Conservation (phyloP, 2,113 vertebrate genomes). For the Galbula dea region DNA sequence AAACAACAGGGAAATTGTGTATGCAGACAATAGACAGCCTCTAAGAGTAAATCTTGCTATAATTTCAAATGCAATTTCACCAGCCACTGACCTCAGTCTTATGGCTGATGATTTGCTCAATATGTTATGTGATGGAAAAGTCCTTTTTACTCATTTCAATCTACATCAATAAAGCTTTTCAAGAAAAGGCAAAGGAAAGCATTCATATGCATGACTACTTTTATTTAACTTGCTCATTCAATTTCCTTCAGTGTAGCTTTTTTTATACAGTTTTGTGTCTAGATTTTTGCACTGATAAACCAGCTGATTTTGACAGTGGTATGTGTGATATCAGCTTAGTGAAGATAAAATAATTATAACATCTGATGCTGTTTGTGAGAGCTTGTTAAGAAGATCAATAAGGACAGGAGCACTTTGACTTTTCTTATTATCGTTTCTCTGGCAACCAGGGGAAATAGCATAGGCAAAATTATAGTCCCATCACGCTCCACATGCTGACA, state of each 20-base stretch:
- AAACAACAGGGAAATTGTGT: not conserved
- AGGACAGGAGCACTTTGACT: conserved; percentile 21
- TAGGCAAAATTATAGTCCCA: conserved; percentile 53
- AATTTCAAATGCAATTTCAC: not conserved
- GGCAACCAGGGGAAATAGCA: conserved; percentile 48
- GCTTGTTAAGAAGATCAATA: conserved; percentile 43
- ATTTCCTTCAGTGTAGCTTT: not conserved
- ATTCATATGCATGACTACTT: not conserved
- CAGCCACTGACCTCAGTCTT: not conserved
- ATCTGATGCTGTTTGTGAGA: not conserved
- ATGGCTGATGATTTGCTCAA: not conserved
- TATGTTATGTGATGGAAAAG: accelerated
- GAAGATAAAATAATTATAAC: conserved; percentile 30
- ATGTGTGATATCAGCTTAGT: not conserved
- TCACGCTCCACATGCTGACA: conserved; percentile 38
- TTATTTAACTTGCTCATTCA: not conserved
- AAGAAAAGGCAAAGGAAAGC: not conserved
- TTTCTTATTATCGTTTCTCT: conserved; percentile 56
- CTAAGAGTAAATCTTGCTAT: not conserved
- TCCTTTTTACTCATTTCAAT: not conserved
- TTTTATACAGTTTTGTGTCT: not conserved
- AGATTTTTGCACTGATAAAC: not conserved
- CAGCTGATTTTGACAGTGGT: not conserved
- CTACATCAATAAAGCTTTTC: not conserved
- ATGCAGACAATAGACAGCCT: not conserved